These are phyloP conservation scores for Sardinella longiceps DNA, from an alignment of 2,797 vertebrate species.

Conservation along the genomic window DNA sequence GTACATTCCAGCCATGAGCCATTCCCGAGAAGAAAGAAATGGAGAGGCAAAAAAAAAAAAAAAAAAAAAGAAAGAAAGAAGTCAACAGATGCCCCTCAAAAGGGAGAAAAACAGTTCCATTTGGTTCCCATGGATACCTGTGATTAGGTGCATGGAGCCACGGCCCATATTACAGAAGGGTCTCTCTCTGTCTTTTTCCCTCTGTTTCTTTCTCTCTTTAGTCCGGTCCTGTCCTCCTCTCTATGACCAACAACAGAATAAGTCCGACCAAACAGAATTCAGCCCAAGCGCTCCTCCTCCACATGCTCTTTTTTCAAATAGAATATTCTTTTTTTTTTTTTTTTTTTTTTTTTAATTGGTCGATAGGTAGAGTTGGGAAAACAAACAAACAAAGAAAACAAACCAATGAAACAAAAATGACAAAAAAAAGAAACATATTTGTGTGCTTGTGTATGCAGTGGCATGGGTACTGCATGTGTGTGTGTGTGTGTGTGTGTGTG, in stretches of 20 bases:
- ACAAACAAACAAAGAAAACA: slow-evolving; percentile 21
- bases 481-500: slow-evolving; percentile 47
- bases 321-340: slow-evolving; percentile 56
- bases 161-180: slow-evolving; percentile 50
- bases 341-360: slow-evolving; percentile 61
- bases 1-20: slow-evolving; percentile 81
- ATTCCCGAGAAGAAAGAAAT: slow-evolving; percentile 69
- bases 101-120: not conserved
- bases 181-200: slow-evolving; percentile 44
- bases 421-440: slow-evolving; percentile 42
- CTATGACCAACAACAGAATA: slow-evolving; percentile 29
- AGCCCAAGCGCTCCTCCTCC: slow-evolving; percentile 56
- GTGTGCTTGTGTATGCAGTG: slow-evolving; percentile 41
- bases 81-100: not conserved
- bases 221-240: not conserved
- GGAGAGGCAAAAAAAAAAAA: slow-evolving; percentile 58
- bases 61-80: slow-evolving; percentile 17
- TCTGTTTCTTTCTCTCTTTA: slow-evolving; percentile 43
- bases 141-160: slow-evolving; percentile 5
- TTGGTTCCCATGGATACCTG: slow-evolving; percentile 10
- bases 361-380: slow-evolving; percentile 68
- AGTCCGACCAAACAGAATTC: slow-evolving; percentile 64
- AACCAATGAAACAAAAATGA: slow-evolving; percentile 18
- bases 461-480: slow-evolving; percentile 39
- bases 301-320: slow-evolving; percentile 61